Evolutionary conservation across 2,888 invertebrate genomes (phyloP).

Genomic region (Cheilosia impressa): DNA sequence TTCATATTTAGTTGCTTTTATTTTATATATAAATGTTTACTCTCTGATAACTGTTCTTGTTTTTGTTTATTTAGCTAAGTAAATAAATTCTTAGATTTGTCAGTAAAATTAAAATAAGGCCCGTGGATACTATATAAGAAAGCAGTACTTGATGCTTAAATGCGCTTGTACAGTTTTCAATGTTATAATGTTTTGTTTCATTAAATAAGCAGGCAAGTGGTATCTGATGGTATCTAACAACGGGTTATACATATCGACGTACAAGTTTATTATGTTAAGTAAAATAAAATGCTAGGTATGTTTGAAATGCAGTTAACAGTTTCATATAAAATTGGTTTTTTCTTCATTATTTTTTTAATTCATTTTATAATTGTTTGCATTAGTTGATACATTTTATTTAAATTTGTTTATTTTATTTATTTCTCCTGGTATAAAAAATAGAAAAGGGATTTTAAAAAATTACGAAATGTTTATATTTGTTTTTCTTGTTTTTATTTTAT

Average conservation of each 20-base stretch:
- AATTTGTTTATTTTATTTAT: constrained; percentile 49
- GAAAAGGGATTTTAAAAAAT: constrained; percentile 80
- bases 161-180: constrained; percentile 59
- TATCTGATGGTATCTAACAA: constrained; percentile 35
- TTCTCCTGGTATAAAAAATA: constrained; percentile 82
- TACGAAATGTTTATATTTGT: constrained; percentile 69
- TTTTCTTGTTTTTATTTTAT: constrained; percentile 47
- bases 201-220: constrained; percentile 45
- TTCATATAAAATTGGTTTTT: constrained; percentile 62
- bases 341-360: constrained; percentile 13
- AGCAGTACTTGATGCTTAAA: constrained; percentile 76
- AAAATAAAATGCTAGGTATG: constrained; percentile 8
- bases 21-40: constrained; percentile 17
- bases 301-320: constrained; percentile 63
- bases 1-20: constrained; percentile 43
- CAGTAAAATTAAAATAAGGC: constrained; percentile 80
- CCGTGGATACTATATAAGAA: constrained; percentile 82
- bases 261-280: constrained; percentile 7
- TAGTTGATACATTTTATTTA: constrained; percentile 42
- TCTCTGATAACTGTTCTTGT: constrained; percentile 41
- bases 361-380: constrained; percentile 27
- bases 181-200: constrained; percentile 8
- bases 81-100: constrained; percentile 75
- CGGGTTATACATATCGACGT: constrained; percentile 40
- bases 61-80: constrained; percentile 68